These are phyloP conservation scores for Aphidius ervi DNA, from an alignment of 1,140 invertebrate species.

Conservation along the genomic window DNA sequence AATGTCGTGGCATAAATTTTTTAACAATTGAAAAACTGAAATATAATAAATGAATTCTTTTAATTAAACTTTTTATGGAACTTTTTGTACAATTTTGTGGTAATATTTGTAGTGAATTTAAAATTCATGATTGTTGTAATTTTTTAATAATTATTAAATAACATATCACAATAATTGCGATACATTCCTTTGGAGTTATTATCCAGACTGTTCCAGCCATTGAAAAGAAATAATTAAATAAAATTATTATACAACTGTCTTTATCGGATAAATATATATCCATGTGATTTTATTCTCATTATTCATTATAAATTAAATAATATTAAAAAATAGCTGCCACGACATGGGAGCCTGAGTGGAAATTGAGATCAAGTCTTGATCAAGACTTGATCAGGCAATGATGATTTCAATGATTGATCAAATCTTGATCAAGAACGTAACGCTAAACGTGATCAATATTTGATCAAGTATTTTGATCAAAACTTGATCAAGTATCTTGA, in stretches of 20 bases:
- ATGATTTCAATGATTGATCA: too few relatives aligned
- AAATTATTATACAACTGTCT: not conserved
- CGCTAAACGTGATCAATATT: too few relatives aligned
- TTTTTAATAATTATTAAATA: constrained; percentile 1
- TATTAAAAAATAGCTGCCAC: not conserved
- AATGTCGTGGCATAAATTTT: constrained; percentile 9
- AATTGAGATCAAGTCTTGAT: too few relatives aligned
- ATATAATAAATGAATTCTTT: not conserved
- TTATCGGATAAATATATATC: not conserved
- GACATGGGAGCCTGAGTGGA: constrained; percentile 9
- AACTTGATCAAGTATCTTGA: too few relatives aligned
- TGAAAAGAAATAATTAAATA: not conserved
- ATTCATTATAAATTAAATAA: not conserved
- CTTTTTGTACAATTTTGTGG: not conserved
- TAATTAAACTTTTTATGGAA: not conserved
- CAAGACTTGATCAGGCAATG: too few relatives aligned
- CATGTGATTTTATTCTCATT: constrained; percentile 7
- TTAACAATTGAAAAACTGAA: not conserved
- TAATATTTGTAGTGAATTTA: not conserved
- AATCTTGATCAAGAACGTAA: too few relatives aligned
- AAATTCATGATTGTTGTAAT: not conserved
- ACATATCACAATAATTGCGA: constrained; percentile 23
- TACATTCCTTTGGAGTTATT: constrained; percentile 21
- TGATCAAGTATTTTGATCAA: too few relatives aligned
- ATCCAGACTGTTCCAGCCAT: constrained; percentile 1